These are phyloP conservation scores for Chlorospingus flavigularis DNA, from an alignment of 2,797 vertebrate species.

Conservation along the genomic window DNA sequence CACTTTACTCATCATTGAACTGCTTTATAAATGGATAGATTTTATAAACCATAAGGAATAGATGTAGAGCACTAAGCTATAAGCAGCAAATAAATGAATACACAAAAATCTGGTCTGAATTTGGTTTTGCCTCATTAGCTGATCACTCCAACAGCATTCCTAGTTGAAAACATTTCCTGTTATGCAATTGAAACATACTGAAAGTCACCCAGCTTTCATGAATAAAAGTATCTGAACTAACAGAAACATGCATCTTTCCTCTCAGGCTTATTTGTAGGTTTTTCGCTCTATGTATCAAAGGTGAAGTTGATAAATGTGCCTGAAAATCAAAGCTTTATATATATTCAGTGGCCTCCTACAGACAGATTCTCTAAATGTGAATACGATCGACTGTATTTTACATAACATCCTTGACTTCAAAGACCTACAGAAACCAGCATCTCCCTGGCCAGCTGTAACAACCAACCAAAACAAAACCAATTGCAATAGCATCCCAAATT, in stretches of 20 bases:
- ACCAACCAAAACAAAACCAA: neutral
- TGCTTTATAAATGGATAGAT: neutral
- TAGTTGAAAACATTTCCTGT: neutral
- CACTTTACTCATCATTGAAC: neutral
- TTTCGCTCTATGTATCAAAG: neutral
- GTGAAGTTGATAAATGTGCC: neutral
- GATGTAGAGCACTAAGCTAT: neutral
- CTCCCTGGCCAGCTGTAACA: neutral
- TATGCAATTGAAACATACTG: neutral
- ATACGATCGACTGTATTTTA: neutral
- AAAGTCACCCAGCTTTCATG: neutral
- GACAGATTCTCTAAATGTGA: neutral
- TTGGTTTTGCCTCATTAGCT: neutral
- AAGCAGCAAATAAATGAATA: conserved; percentile 4
- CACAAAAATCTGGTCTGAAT: neutral
- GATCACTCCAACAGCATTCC: neutral
- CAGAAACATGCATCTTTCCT: neutral
- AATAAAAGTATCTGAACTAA: neutral
- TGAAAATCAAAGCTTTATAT: neutral
- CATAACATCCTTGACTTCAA: neutral
- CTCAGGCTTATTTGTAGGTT: neutral
- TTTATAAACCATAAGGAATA: neutral
- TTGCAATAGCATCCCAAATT: neutral
- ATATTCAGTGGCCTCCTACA: neutral
- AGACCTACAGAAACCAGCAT: neutral